These are phyloP conservation scores for Tachina grossa DNA, from an alignment of 2,888 invertebrate species.

Conservation along the genomic window DNA sequence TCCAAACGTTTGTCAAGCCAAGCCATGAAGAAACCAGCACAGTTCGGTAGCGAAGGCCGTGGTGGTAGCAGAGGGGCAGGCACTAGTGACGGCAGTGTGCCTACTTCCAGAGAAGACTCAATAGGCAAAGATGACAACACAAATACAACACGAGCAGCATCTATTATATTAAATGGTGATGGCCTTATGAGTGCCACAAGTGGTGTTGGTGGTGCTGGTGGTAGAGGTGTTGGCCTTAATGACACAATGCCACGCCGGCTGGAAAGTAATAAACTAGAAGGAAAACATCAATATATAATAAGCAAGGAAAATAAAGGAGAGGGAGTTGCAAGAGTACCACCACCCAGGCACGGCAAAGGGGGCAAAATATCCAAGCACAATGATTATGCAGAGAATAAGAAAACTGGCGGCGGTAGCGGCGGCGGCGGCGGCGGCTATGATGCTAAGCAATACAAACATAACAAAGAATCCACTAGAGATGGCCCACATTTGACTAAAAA, in stretches of 20 bases:
- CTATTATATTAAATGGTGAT: constrained; percentile 74
- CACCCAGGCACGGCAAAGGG: constrained; percentile 47
- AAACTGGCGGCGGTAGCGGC: constrained; percentile 25
- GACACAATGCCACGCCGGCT: constrained; percentile 53
- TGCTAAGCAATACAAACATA: constrained; percentile 65
- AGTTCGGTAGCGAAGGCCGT: constrained; percentile 70
- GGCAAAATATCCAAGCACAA: constrained; percentile 44
- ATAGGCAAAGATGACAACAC: constrained; percentile 80
- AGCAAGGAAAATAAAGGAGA: constrained; percentile 13
- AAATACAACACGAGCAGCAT: constrained; percentile 79
- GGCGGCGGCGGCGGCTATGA: constrained; percentile 38
- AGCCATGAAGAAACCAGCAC: constrained; percentile 71
- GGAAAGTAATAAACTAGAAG: constrained; percentile 53
- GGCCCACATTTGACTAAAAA: neutral
- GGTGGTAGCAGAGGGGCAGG: constrained; percentile 41
- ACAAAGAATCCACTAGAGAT: constrained; percentile 66
- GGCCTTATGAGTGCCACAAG: constrained; percentile 44
- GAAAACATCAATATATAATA: constrained; percentile 64
- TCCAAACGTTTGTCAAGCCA: constrained; percentile 82
- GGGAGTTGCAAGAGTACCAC: constrained; percentile 37
- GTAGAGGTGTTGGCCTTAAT: constrained; percentile 1
- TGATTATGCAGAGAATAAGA: neutral
- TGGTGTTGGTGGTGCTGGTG: neutral
- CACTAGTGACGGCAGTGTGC: constrained; percentile 65
- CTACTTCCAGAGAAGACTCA: constrained; percentile 81